phyloP scores from a whole-genome alignment of 2,797 vertebrate species.

The Propithecus deckenii region DNA sequence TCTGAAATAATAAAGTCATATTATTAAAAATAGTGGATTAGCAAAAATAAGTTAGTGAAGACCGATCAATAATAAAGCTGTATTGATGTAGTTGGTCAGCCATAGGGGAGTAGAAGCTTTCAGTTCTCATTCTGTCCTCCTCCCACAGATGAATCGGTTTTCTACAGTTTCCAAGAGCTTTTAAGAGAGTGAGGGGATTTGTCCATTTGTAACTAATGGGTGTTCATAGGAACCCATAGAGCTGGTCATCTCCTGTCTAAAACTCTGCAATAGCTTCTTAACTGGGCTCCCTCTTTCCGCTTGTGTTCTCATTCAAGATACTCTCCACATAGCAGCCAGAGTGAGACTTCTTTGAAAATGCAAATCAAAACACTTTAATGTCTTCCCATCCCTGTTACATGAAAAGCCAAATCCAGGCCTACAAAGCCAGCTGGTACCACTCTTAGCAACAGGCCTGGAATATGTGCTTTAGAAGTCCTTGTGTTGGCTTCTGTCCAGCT shows the following conservation, averaged over 20 bases:
- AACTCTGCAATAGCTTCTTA: neutral
- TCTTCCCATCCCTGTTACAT: neutral
- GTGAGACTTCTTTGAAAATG: neutral
- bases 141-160: neutral
- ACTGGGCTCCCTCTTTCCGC: neutral
- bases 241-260: neutral
- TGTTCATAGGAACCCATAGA: neutral
- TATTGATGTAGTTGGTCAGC: neutral
- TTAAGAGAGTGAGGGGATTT: neutral
- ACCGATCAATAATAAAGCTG: neutral
- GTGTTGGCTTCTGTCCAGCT: neutral
- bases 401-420: neutral
- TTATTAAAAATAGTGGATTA: neutral
- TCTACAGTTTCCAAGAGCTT: neutral
- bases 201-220: neutral
- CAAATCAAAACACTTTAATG: neutral
- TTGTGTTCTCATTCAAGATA: neutral
- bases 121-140: neutral
- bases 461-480: accelerated
- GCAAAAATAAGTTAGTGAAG: neutral
- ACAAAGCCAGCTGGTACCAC: neutral
- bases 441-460: neutral
- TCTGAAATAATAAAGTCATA: neutral
- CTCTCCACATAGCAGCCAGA: neutral
- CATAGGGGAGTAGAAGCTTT: neutral